phyloP scores from a whole-genome alignment of 2,113 vertebrate species.

The Aramus guarauna region DNA sequence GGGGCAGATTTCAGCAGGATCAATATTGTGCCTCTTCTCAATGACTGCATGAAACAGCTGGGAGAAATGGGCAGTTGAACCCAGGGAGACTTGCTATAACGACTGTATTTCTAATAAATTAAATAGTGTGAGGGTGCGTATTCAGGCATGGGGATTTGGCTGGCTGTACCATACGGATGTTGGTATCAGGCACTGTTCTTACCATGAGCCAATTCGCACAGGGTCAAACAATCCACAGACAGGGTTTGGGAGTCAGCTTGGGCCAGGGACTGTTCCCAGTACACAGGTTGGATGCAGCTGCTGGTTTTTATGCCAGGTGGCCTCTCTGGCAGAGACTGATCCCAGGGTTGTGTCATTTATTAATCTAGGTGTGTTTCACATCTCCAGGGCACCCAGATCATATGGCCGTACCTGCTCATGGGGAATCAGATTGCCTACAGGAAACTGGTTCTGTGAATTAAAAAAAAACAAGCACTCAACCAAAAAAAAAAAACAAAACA shows the following conservation, averaged over 20 bases:
- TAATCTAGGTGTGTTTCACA: not conserved
- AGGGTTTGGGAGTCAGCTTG: not conserved
- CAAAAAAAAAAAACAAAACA: not conserved
- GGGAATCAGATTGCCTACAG: not conserved
- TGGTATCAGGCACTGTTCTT: not conserved
- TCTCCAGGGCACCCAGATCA: not conserved
- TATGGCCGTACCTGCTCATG: not conserved
- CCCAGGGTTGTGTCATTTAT: not conserved
- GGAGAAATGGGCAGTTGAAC: not conserved
- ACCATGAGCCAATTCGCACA: not conserved
- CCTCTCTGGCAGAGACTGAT: not conserved
- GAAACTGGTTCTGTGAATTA: not conserved
- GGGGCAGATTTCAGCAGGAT: not conserved
- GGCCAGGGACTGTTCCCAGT: not conserved
- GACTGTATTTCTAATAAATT: not conserved
- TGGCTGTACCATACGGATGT: not conserved
- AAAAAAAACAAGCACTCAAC: too few relatives aligned
- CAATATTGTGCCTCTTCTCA: not conserved
- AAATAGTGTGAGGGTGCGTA: not conserved
- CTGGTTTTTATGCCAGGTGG: not conserved
- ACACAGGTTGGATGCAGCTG: not conserved
- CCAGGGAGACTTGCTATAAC: not conserved
- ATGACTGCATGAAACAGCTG: not conserved
- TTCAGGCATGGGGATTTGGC: not conserved
- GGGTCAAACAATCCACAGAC: not conserved